phyloP scores from a whole-genome alignment of 1,140 invertebrate species.

The Spodoptera frugiperda region DNA sequence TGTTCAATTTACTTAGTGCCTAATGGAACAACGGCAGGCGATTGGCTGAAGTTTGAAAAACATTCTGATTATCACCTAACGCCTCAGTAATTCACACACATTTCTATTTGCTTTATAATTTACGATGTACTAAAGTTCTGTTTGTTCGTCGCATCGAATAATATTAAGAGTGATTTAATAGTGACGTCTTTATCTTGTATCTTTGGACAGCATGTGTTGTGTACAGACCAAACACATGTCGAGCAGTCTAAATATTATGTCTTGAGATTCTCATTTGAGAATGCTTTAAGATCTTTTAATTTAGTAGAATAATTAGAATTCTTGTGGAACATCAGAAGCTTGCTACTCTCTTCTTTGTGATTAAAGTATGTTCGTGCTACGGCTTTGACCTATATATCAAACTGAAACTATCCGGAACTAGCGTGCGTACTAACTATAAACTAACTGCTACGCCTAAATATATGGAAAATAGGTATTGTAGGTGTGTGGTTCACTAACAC shows the following conservation, averaged over 20 bases:
- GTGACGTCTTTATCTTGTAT: slow-evolving; percentile 22
- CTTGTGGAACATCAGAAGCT: background rate
- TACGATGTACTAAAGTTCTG: slow-evolving; percentile 25
- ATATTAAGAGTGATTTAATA: slow-evolving; percentile 36
- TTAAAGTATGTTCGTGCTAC: slow-evolving; percentile 2
- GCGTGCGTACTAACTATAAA: slow-evolving; percentile 21
- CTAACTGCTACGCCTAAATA: slow-evolving; percentile 23
- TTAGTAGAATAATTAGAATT: background rate
- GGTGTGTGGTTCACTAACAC: background rate
- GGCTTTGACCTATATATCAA: slow-evolving; percentile 19
- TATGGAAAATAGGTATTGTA: background rate
- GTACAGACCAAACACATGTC: slow-evolving; percentile 9
- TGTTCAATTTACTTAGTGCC: slow-evolving; percentile 4
- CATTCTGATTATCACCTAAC: slow-evolving; percentile 45
- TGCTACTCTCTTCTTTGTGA: background rate
- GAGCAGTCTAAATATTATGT: slow-evolving; percentile 18
- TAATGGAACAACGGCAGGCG: slow-evolving; percentile 9
- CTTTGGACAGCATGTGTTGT: background rate
- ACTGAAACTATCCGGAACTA: slow-evolving; percentile 11
- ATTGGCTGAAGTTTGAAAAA: slow-evolving; percentile 39
- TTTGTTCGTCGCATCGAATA: slow-evolving; percentile 8
- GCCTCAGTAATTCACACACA: slow-evolving; percentile 40
- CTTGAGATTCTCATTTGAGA: slow-evolving; percentile 3
- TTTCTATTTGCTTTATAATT: slow-evolving; percentile 47
- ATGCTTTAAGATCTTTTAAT: background rate